Conservation (phyloP, 1,140 invertebrate species). For the Trigoniulus corallinus region DNA sequence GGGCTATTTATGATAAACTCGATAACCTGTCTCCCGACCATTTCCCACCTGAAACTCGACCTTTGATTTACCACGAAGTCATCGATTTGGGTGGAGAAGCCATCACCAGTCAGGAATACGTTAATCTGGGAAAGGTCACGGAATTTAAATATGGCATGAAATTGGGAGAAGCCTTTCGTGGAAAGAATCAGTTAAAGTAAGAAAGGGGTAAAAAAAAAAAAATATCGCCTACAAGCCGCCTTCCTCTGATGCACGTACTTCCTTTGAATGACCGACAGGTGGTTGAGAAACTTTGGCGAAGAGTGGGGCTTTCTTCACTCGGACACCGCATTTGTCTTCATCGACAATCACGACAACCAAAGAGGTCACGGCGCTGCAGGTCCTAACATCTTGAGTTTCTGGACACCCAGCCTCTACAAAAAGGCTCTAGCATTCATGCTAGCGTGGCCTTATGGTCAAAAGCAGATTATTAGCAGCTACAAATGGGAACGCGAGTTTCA, state of each 20-base stretch:
- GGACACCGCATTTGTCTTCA: conserved; percentile 26
- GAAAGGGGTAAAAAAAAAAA: no score
- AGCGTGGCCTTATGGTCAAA: conserved; percentile 52
- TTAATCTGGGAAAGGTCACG: conserved; percentile 44
- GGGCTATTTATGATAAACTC: conserved; percentile 39
- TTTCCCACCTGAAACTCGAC: conserved; percentile 36
- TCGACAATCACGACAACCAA: conserved; percentile 51
- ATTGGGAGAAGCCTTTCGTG: conserved; percentile 36
- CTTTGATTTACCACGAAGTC: conserved; percentile 63
- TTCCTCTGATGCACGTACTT: no score
- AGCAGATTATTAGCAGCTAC: conserved; percentile 57
- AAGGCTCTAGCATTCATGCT: conserved; percentile 62
- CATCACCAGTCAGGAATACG: conserved; percentile 44
- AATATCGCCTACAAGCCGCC: no score
- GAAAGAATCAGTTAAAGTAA: conserved; percentile 25
- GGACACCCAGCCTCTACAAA: conserved; percentile 31
- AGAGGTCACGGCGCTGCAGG: conserved; percentile 39
- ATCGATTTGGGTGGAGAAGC: conserved; percentile 58
- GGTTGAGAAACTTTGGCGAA: conserved; percentile 19
- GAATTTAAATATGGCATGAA: conserved; percentile 52
- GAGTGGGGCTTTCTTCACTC: conserved; percentile 26
- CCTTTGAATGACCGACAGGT: no score
- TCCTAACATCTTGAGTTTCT: conserved; percentile 33
- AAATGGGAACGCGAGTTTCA: background rate
- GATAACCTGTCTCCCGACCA: conserved; percentile 39